Percentiles rank a stretch among this genome's conserved stretches.
Conservation (phyloP, 2,797 vertebrate genomes). For the Esox lucius region DNA sequence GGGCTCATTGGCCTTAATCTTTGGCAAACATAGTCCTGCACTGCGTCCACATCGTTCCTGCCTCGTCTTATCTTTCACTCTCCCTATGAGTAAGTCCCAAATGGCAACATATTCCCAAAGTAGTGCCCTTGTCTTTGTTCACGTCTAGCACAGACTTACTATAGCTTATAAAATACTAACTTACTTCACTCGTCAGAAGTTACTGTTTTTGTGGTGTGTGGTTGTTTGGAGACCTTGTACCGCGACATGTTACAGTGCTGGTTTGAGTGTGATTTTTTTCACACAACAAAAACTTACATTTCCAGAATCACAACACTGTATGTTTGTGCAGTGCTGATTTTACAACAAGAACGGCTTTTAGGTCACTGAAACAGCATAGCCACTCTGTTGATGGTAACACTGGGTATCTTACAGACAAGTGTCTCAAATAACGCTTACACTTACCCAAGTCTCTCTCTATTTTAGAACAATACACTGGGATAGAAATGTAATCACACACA, state of each 20-base stretch:
- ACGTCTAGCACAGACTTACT: conserved; percentile 7
- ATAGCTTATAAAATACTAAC: no score
- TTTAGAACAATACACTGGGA: not conserved
- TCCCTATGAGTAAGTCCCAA: conserved; percentile 56
- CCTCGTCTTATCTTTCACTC: conserved; percentile 60
- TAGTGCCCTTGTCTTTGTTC: not conserved
- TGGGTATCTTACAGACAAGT: not conserved
- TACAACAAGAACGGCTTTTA: not conserved
- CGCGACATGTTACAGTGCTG: not conserved
- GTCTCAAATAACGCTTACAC: not conserved
- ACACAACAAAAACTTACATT: not conserved
- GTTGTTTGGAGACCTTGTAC: not conserved
- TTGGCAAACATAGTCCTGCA: conserved; percentile 68
- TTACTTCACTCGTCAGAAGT: no score
- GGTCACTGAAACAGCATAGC: not conserved
- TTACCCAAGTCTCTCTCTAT: not conserved
- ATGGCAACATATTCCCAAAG: conserved; percentile 46
- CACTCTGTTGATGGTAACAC: not conserved
- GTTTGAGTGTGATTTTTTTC: not conserved
- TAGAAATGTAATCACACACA: not conserved
- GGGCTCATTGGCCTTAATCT: conserved; percentile 72
- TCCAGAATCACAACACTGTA: not conserved
- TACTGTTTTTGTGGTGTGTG: no score
- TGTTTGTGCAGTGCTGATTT: not conserved
- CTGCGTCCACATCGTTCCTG: conserved; percentile 45